Base-by-base conservation (phyloP, 2,113 vertebrate genomes). In the Atrichornis clamosus region DNA sequence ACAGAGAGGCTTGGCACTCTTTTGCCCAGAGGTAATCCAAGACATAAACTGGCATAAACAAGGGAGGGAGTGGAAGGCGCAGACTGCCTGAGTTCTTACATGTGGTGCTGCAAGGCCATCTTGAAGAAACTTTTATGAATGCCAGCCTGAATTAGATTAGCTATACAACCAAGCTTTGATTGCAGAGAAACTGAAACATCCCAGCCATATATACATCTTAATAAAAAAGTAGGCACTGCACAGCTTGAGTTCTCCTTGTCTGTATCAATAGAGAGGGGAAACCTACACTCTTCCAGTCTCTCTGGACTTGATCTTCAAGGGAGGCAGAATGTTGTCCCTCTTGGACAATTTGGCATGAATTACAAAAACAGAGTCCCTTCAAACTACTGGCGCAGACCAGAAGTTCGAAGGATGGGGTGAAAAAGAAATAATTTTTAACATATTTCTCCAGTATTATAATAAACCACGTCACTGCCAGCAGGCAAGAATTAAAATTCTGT, bases 401-500 rank as follows among this genome's bases (percentile, higher is more conserved):
- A 28, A 65, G 72, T 81, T 73, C 37, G 26, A 56, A 84, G 20
- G 11, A 46, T 27, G 7, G 64, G 39, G 84, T 78, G 12, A 58
- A 74, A 77, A 62, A 80, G 24, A 89, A 52, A 70, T 1, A 27
- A n/a, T 81, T 60, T 84, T 84, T n/a, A 92, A 50, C 11, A 6
- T 84, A 65, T 90, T 93, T 90, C 64, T 78, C 32, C 28, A 81
- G 16, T 70, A 37, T 64, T 89, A 47, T 77, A 94, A 88, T 26
- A 92, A 95, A 72, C 15, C n/a, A 32, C 28, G 70, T 79, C 8
- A 7, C 28, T 0, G 6, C 65, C 90, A 95, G 73, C 69, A 94
- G 89, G 72, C 70, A 89, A 62, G 39, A 53, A 94, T 97, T 96
- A 89, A 94, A 96, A 94, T 92, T 92, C 93, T 91, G 37, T 88